Percentiles rank a stretch among this genome's conserved stretches.
Evolutionary conservation across 2,113 vertebrate species (phyloP).

Genomic region (Garra rufa): DNA sequence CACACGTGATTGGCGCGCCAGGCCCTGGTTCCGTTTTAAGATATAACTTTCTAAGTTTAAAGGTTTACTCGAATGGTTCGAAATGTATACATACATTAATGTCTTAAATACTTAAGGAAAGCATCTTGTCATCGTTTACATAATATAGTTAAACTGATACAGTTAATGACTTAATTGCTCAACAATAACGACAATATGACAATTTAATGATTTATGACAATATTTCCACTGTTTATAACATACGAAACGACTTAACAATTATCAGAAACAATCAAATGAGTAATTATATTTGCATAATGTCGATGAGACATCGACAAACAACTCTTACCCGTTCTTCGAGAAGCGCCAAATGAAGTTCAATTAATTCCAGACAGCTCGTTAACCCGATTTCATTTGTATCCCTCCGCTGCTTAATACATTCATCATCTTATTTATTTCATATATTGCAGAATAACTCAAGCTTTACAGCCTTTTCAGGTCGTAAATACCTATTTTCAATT

Average conservation of each 20-base stretch:
- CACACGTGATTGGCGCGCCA: neutral
- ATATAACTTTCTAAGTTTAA: neutral
- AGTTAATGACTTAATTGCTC: neutral
- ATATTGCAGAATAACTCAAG: neutral
- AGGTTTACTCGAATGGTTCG: neutral
- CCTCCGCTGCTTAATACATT: conserved; percentile 2
- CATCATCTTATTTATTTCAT: neutral
- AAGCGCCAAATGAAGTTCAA: neutral
- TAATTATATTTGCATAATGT: neutral
- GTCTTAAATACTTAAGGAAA: neutral
- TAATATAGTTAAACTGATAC: neutral
- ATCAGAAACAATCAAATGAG: neutral
- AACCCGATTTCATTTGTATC: conserved; percentile 24
- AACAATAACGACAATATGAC: neutral
- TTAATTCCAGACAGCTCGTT: neutral
- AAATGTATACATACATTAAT: neutral
- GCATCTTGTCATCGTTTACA: neutral
- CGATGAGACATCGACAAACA: neutral
- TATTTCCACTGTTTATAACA: neutral
- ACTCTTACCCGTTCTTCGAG: neutral
- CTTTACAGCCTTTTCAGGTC: neutral
- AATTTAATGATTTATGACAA: neutral
- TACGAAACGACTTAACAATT: neutral
- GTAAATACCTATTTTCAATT: neutral
- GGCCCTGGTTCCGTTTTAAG: neutral